Base-by-base conservation (phyloP, 2,113 vertebrate species). In the Uropsilus gracilis region DNA sequence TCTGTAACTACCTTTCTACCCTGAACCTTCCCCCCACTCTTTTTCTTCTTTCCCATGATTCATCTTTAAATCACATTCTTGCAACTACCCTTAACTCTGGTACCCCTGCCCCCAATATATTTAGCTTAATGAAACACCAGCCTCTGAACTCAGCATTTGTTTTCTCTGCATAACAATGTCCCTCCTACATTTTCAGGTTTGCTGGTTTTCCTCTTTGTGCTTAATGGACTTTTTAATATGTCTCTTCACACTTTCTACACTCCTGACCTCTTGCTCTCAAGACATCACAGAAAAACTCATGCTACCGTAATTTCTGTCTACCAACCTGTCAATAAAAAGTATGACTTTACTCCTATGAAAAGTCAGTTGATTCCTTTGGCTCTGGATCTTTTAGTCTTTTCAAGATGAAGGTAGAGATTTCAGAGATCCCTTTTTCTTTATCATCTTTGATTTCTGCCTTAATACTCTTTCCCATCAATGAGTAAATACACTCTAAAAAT, bases 271-370 rank as follows among this genome's bases (percentile, higher is more conserved):
- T 59, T 78, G 28, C 8, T 48, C 30, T 85, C 34, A 88, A 28
- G 7, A 30, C 2, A 14, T 50, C 1, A 88, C 28, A 77, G 16
- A 0, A 5, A 22, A 55, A 30, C n/a, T n/a, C n/a, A n/a, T n/a
- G n/a, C n/a, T n/a, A n/a, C n/a, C n/a, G 9, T 86, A 17, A n/a
- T 96, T 81, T 90, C 24, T 72, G 48, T 69, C 26, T 4, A 7
- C 13, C 3, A 6, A 42, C 11, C 1, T 32, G 14, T 66, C 59
- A 26, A 0, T 63, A 50, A 42, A 50, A 80, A 44, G 28, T 4
- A 16, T 28, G 34, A 16, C 32, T 83, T 48, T 39, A 16, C 17
- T 80, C 13, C 10, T 63, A 7, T 48, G 59, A 66, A 73, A 94
- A 91, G 22, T 39, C 24, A 34, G 0, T 37, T 13, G 39, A 20